Evolutionary conservation across 2,797 vertebrate species (phyloP), one percentile per base, ranked within the genome.

Genomic region (Hypotaenidia philippensis): DNA sequence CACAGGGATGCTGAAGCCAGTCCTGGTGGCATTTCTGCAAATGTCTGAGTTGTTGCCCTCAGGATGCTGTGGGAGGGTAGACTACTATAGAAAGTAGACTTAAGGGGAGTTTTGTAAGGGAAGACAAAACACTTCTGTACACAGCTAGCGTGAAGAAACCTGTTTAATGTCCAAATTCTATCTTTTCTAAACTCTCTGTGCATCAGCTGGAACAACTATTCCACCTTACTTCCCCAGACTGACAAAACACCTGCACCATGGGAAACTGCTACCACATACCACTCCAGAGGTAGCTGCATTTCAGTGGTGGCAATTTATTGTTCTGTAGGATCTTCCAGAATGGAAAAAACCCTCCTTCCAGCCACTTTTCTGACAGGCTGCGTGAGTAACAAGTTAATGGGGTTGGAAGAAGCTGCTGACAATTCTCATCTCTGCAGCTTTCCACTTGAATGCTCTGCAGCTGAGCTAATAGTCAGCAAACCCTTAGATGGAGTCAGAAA

Each of bases 371-470:
- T 75, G 44, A 63, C 32, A 72, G 31, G 16, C 47, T 49, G 21
- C 52, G 40, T 50, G 27, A 78, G 68, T 23, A 80, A 45, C 25
- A 63, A 50, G 38, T 47, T 68, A 82, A 85, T 21, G 26, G 60
- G 15, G 15, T 12, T 47, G 75, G 49, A 76, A 82, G 34, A 85
- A 82, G 80, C 34, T 57, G 32, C 49, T 68, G 65, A 55, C 25
- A 49, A 68, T 82, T 89, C 71, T 89, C 81, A 59, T 65, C 65
- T 85, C 81, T 78, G 76, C 76, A 85, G 76, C 50, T 82, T 91
- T 85, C 81, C 71, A 63, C 65, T 38, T 25, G 55, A 82, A 38
- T 14, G 60, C 76, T 85, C 65, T 31, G 49, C 60, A 63, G 80
- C 59, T 68, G 59, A 81, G 49, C 64, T 84, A 72, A 72, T 63